Evolutionary conservation across 2,888 invertebrate species (phyloP), one percentile per base, ranked within the genome.

Genomic region (Metopia argyrocephala): DNA sequence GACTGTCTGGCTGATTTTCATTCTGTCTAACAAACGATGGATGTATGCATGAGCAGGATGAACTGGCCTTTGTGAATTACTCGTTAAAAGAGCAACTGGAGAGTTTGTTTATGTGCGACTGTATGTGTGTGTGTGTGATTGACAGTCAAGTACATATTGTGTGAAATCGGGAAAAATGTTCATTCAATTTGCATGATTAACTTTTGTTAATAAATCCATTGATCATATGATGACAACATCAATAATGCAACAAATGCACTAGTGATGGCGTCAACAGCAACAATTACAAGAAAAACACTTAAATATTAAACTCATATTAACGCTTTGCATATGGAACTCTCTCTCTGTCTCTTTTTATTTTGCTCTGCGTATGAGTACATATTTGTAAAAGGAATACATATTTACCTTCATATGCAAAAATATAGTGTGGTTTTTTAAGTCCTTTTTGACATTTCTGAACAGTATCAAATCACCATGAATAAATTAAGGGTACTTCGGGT

Each of bases 191-290:
- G 78, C 78, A 68, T 73, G 78, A 78, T 78, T 78, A 73, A 78
- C 71, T 78, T 66, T 78, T 54, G 71, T 78, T 73, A 73, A 78
- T 73, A 78, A 78, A 78, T 78, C 71, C 66, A 78, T 78, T 78
- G 78, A 78, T 78, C 78, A 78, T 54, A 66, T 62, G 71, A 59
- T 65, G 75, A 75, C 68, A 75, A 57, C 61, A 61, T 45, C 78
- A 78, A 59, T 52, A 70, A 65, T 54, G 25, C 21, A 18, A 54
- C 50, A 20, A 3, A 27, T 50, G 21, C 64, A 57, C 6, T 31
- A 57, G 2, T 27, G 45, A 18, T 38, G 66, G 9, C 61, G 45
- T 23, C 71, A 68, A 20, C 75, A 66, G 25, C 68, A 76, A 52
- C 48, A 69, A 76, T 27, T 31, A 62, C 62, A 69, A 62, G 68